Percentiles rank a stretch among this genome's conserved stretches.
Conservation (phyloP, 2,113 vertebrate species). For the Oncorhynchus clarkii region DNA sequence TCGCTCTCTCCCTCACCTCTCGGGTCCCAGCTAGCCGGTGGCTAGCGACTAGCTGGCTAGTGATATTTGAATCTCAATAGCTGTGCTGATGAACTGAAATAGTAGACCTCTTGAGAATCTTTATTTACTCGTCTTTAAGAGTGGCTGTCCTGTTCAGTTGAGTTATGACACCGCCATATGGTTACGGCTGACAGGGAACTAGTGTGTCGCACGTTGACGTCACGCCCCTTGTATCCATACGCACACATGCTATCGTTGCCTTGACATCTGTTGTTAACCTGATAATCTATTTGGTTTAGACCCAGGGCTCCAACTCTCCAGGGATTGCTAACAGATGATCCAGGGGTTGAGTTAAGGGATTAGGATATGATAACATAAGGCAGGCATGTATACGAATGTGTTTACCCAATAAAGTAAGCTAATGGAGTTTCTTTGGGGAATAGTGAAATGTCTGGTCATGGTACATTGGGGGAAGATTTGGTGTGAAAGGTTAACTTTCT, state of each 20-base stretch:
- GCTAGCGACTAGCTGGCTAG: conserved; percentile 26
- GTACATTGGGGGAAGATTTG: too few relatives aligned
- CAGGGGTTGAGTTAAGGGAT: neutral
- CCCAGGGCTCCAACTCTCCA: neutral
- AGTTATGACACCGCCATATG: conserved; percentile 41
- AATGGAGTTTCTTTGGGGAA: too few relatives aligned
- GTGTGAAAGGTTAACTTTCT: too few relatives aligned
- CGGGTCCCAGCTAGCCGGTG: conserved; percentile 17
- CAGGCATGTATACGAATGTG: too few relatives aligned
- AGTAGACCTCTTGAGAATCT: conserved; percentile 62
- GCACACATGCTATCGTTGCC: neutral
- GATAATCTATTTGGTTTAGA: neutral
- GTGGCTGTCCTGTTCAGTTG: too few relatives aligned
- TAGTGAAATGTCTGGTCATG: too few relatives aligned
- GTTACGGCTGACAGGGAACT: conserved; percentile 27
- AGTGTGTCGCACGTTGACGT: conserved; percentile 21
- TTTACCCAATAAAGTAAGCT: too few relatives aligned
- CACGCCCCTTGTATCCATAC: neutral
- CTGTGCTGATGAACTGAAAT: conserved; percentile 74
- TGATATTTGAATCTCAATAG: conserved; percentile 70
- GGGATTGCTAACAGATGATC: neutral
- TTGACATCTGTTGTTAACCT: neutral
- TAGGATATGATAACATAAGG: neutral
- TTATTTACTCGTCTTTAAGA: conserved; percentile 5
- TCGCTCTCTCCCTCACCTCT: neutral